Percentiles rank a stretch among this genome's conserved stretches.
Evolutionary conservation across 2,888 invertebrate species (phyloP).

Genomic region (Leptopilina drosophilae): DNA sequence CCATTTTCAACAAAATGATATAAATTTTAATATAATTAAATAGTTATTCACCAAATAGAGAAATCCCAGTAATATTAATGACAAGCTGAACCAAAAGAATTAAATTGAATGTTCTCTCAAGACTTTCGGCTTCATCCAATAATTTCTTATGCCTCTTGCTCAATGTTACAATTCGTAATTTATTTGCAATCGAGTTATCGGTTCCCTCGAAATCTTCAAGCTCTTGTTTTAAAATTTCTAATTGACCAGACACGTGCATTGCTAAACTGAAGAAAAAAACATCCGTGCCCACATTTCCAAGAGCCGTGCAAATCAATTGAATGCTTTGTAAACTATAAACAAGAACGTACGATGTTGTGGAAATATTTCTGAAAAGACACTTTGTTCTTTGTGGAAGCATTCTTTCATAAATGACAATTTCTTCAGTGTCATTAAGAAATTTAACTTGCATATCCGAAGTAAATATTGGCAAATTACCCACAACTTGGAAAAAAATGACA

Average conservation of each 20-base stretch:
- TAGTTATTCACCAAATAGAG: background rate
- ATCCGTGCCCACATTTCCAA: constrained; percentile 63
- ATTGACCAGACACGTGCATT: constrained; percentile 72
- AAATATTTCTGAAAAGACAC: background rate
- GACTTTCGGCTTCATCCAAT: constrained; percentile 46
- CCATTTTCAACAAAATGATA: background rate
- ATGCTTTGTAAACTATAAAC: background rate
- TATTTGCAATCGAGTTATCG: background rate
- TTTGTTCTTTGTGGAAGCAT: background rate
- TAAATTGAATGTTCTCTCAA: constrained; percentile 53
- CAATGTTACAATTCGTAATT: constrained; percentile 37
- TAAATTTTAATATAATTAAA: background rate
- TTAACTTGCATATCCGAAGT: background rate
- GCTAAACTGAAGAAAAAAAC: constrained; percentile 67
- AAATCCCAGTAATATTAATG: constrained; percentile 9
- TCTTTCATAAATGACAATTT: background rate
- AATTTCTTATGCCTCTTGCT: constrained; percentile 35
- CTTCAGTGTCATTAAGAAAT: background rate
- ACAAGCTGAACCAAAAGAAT: constrained; percentile 57
- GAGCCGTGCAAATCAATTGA: constrained; percentile 7
- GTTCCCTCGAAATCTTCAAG: constrained; percentile 49
- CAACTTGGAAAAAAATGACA: background rate
- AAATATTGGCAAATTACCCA: background rate
- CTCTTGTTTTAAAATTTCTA: constrained; percentile 65
- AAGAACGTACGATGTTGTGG: background rate